phyloP scores from a whole-genome alignment of 1,140 invertebrate species.

The Halotydeus destructor region DNA sequence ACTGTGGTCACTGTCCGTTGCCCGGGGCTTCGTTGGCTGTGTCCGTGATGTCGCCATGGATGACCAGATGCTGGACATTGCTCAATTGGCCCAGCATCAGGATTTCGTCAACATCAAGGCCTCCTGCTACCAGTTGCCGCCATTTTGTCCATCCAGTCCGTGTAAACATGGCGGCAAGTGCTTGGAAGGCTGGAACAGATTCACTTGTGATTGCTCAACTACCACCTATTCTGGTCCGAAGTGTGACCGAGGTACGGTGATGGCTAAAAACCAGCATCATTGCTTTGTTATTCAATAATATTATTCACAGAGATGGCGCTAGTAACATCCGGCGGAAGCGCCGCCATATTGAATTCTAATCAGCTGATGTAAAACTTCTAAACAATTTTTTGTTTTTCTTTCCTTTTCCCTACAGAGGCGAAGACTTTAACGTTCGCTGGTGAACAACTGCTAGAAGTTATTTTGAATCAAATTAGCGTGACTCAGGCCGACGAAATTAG shows the following conservation, averaged over 20 bases:
- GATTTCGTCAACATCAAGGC: slow-evolving; percentile 71
- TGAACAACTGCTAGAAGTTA: slow-evolving; percentile 56
- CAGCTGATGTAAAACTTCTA: neutral
- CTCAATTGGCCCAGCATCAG: slow-evolving; percentile 64
- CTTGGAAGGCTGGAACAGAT: slow-evolving; percentile 84
- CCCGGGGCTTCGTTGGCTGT: slow-evolving; percentile 84
- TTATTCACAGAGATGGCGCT: neutral
- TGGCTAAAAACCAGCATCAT: neutral
- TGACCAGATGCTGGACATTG: slow-evolving; percentile 73
- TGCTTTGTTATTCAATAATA: neutral
- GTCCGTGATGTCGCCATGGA: slow-evolving; percentile 78
- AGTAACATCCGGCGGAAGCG: neutral
- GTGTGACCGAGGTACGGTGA: slow-evolving; percentile 52
- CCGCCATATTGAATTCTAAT: neutral
- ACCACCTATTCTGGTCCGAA: slow-evolving; percentile 74
- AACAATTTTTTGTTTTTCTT: neutral
- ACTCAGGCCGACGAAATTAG: slow-evolving; percentile 80
- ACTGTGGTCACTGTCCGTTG: slow-evolving; percentile 69
- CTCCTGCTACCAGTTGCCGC: slow-evolving; percentile 52
- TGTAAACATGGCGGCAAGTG: slow-evolving; percentile 79
- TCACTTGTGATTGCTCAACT: slow-evolving; percentile 77
- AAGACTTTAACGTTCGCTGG: slow-evolving; percentile 70
- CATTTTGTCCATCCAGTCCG: slow-evolving; percentile 58
- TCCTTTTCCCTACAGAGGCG: slow-evolving; percentile 40
- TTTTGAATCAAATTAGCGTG: slow-evolving; percentile 44